Evolutionary conservation across 1,140 invertebrate genomes (phyloP).

Genomic region (Camponotus pennsylvanicus): DNA sequence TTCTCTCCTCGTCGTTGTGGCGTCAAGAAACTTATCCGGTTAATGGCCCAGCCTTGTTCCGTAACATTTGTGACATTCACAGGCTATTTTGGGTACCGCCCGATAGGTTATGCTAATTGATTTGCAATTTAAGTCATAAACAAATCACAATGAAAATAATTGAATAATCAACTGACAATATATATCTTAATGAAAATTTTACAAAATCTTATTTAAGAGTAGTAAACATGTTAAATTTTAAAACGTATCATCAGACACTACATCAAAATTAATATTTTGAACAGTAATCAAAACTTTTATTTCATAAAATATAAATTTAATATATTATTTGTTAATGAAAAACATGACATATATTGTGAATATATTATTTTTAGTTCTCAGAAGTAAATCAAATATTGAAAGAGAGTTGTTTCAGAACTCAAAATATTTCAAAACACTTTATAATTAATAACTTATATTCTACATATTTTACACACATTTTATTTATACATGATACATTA

Average conservation of each 20-base stretch:
- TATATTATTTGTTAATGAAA: not conserved
- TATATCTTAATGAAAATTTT: not conserved
- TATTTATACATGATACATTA: no score
- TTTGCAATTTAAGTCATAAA: conserved; percentile 41
- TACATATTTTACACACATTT: not conserved
- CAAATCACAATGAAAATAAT: conserved; percentile 24
- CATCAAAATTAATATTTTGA: not conserved
- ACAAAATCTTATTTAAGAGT: not conserved
- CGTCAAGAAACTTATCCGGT: conserved; percentile 68
- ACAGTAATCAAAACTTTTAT: not conserved
- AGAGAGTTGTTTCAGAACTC: not conserved
- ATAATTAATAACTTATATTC: not conserved
- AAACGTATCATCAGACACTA: not conserved
- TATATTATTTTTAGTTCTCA: not conserved
- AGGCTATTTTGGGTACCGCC: conserved; percentile 45
- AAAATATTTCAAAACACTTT: not conserved
- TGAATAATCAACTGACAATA: not conserved
- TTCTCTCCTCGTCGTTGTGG: conserved; percentile 37
- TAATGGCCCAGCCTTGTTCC: conserved; percentile 63
- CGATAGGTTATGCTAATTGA: conserved; percentile 52
- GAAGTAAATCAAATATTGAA: not conserved
- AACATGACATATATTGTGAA: not conserved
- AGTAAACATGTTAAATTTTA: not conserved
- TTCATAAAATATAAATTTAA: not conserved
- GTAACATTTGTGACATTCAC: conserved; percentile 59